Conservation (phyloP, 2,888 invertebrate species). For the Hyppa rectilinea region DNA sequence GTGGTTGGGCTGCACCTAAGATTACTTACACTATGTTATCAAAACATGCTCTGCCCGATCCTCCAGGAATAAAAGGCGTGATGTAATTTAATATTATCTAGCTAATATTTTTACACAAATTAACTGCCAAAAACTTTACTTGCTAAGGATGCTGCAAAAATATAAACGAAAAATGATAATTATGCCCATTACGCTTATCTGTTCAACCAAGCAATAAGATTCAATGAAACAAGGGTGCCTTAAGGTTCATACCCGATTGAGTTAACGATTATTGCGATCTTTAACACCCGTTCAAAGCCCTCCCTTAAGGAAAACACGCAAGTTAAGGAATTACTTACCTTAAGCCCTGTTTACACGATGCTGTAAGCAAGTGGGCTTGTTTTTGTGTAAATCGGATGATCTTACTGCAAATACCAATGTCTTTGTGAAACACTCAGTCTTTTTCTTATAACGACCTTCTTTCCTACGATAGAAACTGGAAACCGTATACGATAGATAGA, state of each 20-base stretch:
- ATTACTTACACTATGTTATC: too few relatives aligned
- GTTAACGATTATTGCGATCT: slow-evolving; percentile 62
- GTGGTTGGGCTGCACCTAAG: too few relatives aligned
- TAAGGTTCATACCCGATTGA: slow-evolving; percentile 57
- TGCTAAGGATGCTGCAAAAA: not conserved
- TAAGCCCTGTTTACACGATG: slow-evolving; percentile 14
- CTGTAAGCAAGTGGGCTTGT: not conserved
- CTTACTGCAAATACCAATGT: not conserved
- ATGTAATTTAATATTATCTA: not conserved
- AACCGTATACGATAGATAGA: too few relatives aligned
- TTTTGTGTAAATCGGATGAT: not conserved
- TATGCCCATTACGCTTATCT: slow-evolving; percentile 43
- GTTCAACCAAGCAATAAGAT: slow-evolving; percentile 45
- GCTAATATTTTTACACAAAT: not conserved
- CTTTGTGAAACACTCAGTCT: not conserved
- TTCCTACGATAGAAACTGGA: not conserved
- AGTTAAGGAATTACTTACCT: slow-evolving; percentile 35
- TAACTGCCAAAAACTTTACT: not conserved
- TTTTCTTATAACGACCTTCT: not conserved
- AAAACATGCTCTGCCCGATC: too few relatives aligned
- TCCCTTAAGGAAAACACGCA: slow-evolving; percentile 44
- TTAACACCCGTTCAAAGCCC: slow-evolving; percentile 48
- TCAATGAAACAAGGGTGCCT: slow-evolving; percentile 59
- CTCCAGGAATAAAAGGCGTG: too few relatives aligned
- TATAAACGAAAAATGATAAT: slow-evolving; percentile 8